A percentile compares a stretch with the other conserved stretches of the same genome.
These are phyloP conservation scores for Scaptomyza flava DNA, from an alignment of 2,888 invertebrate genomes.

Conservation along the genomic window DNA sequence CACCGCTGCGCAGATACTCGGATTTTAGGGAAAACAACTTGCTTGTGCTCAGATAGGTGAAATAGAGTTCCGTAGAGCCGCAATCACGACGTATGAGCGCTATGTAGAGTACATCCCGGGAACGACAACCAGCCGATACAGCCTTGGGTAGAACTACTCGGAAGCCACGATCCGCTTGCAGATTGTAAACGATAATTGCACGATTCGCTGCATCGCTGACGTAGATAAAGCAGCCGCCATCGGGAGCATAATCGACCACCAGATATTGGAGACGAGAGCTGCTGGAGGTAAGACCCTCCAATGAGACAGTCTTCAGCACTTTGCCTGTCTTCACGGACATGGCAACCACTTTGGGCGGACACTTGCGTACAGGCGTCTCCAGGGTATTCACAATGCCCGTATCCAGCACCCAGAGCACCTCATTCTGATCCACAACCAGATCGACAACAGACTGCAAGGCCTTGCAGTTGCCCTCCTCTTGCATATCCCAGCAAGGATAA, in stretches of 20 bases:
- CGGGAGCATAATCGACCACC: constrained; percentile 87
- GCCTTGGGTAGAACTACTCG: constrained; percentile 87
- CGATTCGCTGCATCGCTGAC: constrained; percentile 89
- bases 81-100: constrained; percentile 87
- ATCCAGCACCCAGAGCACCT: constrained; percentile 90
- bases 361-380: constrained; percentile 87
- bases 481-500: constrained; percentile 88
- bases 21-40: constrained; percentile 88
- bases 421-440: constrained; percentile 87
- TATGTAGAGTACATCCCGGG: constrained; percentile 88
- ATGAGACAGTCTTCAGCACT: constrained; percentile 87
- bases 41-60: constrained; percentile 88
- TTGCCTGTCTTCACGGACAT: constrained; percentile 87
- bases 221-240: constrained; percentile 87
- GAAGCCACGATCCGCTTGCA: constrained; percentile 87
- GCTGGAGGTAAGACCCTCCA: constrained; percentile 86
- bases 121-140: constrained; percentile 85
- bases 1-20: constrained; percentile 87
- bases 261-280: constrained; percentile 89
- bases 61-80: constrained; percentile 86
- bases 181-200: constrained; percentile 89
- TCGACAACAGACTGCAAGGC: constrained; percentile 90
- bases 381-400: constrained; percentile 89
- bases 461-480: constrained; percentile 88
- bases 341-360: constrained; percentile 89